phyloP scores from a whole-genome alignment of 92 coral and sea anemone species.

The Porites rus region DNA sequence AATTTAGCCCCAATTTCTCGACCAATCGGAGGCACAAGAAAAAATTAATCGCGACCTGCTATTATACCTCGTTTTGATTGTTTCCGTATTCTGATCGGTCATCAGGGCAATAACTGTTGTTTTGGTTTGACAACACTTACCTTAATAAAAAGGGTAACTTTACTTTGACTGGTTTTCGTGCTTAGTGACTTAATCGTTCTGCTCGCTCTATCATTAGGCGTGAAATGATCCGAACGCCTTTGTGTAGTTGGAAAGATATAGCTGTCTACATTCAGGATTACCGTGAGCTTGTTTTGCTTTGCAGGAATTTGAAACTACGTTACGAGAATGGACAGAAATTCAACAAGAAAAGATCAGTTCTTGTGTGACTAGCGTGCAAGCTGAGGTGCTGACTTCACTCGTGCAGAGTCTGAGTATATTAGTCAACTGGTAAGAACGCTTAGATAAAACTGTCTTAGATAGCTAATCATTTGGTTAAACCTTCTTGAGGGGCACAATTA shows the following conservation, averaged over 20 bases:
- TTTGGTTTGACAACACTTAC: not conserved
- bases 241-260: not conserved
- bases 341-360: slow-evolving; percentile 86
- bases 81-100: not conserved
- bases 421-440: slow-evolving; percentile 31
- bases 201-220: not conserved
- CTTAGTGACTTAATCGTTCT: not conserved
- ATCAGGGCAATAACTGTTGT: not conserved
- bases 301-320: slow-evolving; percentile 92
- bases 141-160: not conserved
- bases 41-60: too few relatives aligned
- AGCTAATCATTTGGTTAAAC: too few relatives aligned
- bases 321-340: slow-evolving; percentile 89
- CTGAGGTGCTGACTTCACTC: slow-evolving; percentile 81
- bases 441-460: too few relatives aligned
- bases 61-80: not conserved
- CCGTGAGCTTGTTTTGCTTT: not conserved
- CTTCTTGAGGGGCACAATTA: too few relatives aligned
- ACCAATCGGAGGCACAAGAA: too few relatives aligned
- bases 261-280: too few relatives aligned
- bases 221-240: too few relatives aligned
- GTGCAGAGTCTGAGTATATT: slow-evolving; percentile 42
- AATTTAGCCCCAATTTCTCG: too few relatives aligned
- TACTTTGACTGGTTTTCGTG: not conserved
- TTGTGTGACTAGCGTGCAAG: slow-evolving; percentile 72